Evolutionary conservation across 2,888 invertebrate genomes (phyloP).

Genomic region (Noctua fimbriata): DNA sequence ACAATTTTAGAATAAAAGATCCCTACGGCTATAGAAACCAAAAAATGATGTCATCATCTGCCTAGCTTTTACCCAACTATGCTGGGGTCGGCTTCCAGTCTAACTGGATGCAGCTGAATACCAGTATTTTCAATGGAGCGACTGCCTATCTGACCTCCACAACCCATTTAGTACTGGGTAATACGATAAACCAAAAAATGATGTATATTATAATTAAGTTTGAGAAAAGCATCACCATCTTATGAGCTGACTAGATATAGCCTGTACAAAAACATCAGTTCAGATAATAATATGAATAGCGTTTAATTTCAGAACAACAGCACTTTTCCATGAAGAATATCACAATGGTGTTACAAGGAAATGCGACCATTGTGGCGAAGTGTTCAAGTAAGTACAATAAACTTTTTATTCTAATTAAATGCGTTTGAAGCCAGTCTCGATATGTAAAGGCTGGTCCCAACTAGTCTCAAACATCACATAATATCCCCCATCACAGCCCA

Average conservation of each 20-base stretch:
- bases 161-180: no score
- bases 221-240: no score
- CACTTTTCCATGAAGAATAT: slow-evolving; percentile 83
- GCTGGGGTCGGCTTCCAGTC: no score
- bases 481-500: background rate
- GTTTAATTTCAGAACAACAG: slow-evolving; percentile 78
- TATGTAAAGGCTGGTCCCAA: background rate
- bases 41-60: no score
- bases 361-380: slow-evolving; percentile 82
- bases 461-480: background rate
- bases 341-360: slow-evolving; percentile 83
- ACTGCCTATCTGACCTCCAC: no score
- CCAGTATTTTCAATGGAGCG: no score
- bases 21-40: no score
- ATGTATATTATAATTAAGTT: no score
- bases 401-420: background rate
- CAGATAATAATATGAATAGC: background rate
- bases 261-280: background rate
- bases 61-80: no score
- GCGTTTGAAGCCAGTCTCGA: background rate
- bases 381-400: slow-evolving; percentile 78
- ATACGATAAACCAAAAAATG: no score
- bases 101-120: no score
- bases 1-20: no score
- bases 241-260: background rate